Evolutionary conservation across 2,888 invertebrate genomes (phyloP).

Genomic region (Drosophila ezoana): DNA sequence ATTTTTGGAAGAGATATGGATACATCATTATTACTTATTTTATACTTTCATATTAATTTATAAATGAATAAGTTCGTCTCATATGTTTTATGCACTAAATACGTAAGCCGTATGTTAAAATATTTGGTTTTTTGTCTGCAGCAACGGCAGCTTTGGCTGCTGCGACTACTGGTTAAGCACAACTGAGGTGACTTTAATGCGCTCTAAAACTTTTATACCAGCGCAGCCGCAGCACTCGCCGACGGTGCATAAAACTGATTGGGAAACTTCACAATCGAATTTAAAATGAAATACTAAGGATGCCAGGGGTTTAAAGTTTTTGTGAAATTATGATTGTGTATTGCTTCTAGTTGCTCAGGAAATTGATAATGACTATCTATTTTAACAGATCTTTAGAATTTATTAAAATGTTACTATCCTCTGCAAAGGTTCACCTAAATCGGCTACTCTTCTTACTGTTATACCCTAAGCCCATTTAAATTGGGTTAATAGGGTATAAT

Average conservation of each 20-base stretch:
- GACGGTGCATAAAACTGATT: background rate
- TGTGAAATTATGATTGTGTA: no score
- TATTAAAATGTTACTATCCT: no score
- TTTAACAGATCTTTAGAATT: no score
- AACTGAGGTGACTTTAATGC: constrained; percentile 51
- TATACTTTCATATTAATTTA: background rate
- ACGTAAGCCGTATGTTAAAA: background rate
- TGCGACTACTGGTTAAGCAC: constrained; percentile 42
- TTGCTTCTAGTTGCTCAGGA: no score
- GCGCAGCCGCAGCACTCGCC: constrained; percentile 13
- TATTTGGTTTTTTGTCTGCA: constrained; percentile 43
- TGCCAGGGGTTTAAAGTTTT: background rate
- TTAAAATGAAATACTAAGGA: background rate
- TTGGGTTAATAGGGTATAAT: no score
- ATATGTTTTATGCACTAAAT: background rate
- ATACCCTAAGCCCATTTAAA: no score
- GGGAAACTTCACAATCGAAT: background rate
- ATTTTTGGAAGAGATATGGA: constrained; percentile 51
- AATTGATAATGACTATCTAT: no score
- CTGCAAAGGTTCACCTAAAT: no score
- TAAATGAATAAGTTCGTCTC: no score
- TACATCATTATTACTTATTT: constrained; percentile 33
- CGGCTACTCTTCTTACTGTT: no score
- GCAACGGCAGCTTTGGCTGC: constrained; percentile 23
- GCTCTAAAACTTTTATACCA: constrained; percentile 57